Base-by-base conservation (phyloP, 2,888 invertebrate species). In the Pogonocherus hispidulus region DNA sequence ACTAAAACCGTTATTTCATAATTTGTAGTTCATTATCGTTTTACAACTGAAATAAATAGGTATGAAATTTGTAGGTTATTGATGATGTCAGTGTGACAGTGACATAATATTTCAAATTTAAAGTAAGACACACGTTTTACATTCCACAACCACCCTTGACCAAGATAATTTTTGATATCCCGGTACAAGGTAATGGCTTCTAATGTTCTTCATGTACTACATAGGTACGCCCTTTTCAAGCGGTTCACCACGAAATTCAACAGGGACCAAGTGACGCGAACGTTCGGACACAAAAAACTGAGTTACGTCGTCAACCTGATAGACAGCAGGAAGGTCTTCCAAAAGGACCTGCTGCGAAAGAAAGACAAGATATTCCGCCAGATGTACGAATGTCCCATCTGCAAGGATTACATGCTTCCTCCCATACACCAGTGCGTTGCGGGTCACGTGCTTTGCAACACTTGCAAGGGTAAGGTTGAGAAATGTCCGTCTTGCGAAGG, bases 321-420 rank as follows among this genome's bases (percentile, higher is more conserved):
- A 8, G 65, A 65, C n/a, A 9, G 56, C 11, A 57, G 52, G 16
- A 56, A 52, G 11, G 41, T 57, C 11, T 46, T 63, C 37, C 51
- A 32, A 8, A 49, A 22, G n/a, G 37, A 62, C 2, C n/a, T 62
- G 35, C 3, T 4, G 11, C 20, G 49, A 9, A 62, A 63, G 41
- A 46, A 44, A 14, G 72, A 67, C 56, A 65, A 67, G 59, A 46
- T 67, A 3, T 44, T 67, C 41, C 51, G 65, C 5, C 69, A 71
- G 54, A 64, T 72, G 51, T 70, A 73, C 49, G 66, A 71, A 32
- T 83, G 83, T 63, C 76, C 80, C 9, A 70, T 80, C 9, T 83
- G 83, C 65, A 68, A 77, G 14, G 78, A 79, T 16, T 73, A 74
- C 37, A 76, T 81, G 77, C 49, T 67, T 22, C 66, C 71, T 1